phyloP scores from a whole-genome alignment of 2,888 invertebrate species.

The Pecten maximus region DNA sequence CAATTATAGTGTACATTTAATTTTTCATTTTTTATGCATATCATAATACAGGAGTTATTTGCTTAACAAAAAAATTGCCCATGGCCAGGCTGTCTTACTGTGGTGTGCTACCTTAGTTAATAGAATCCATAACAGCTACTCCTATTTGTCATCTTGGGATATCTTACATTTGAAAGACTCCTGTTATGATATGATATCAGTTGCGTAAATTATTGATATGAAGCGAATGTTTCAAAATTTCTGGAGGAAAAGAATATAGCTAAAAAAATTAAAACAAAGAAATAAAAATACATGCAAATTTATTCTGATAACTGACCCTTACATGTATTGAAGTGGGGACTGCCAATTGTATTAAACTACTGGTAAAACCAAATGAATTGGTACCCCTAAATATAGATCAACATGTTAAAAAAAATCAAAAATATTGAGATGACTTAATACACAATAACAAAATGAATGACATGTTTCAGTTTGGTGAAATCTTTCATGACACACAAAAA shows the following conservation, averaged over 20 bases:
- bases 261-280: slow-evolving; percentile 36
- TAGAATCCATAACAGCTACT: too few relatives aligned
- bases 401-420: neutral
- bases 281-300: slow-evolving; percentile 47
- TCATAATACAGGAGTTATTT: too few relatives aligned
- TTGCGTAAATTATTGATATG: neutral
- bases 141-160: too few relatives aligned
- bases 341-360: neutral
- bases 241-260: neutral
- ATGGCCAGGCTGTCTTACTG: too few relatives aligned
- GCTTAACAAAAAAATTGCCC: too few relatives aligned
- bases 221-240: neutral
- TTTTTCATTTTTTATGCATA: too few relatives aligned
- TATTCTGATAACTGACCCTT: slow-evolving; percentile 37
- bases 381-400: slow-evolving; percentile 4
- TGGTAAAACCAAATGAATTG: neutral
- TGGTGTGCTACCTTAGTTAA: too few relatives aligned
- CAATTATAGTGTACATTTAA: too few relatives aligned
- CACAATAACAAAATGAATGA: slow-evolving; percentile 26
- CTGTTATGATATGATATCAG: too few relatives aligned
- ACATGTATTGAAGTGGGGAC: slow-evolving; percentile 28
- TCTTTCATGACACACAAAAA: neutral
- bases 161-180: too few relatives aligned
- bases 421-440: neutral
- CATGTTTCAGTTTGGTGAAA: neutral